A percentile compares a stretch with the other conserved stretches of the same genome.
Conservation (phyloP, 2,797 vertebrate species). For the Crenichthys baileyi region DNA sequence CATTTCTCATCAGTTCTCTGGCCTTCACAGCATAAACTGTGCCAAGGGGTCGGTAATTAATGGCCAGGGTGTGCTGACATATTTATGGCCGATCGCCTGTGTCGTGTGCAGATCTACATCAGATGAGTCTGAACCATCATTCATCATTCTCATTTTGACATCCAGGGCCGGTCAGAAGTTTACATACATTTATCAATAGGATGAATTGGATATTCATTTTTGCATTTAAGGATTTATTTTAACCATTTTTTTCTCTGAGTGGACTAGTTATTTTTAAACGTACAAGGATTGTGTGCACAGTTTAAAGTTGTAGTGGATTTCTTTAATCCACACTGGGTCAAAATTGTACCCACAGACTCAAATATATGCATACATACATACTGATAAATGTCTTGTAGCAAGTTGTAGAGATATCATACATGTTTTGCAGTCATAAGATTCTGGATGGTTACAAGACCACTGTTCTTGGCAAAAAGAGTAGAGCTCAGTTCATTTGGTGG, state of each 20-base stretch:
- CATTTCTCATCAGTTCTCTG: slow-evolving; percentile 28
- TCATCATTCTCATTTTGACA: slow-evolving; percentile 3
- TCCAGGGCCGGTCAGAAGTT: background rate
- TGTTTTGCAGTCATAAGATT: background rate
- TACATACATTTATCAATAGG: background rate
- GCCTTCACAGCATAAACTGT: slow-evolving; percentile 23
- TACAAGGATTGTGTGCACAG: background rate
- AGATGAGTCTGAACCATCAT: background rate
- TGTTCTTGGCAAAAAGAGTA: background rate
- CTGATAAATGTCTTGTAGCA: background rate
- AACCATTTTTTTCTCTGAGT: background rate
- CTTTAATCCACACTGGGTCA: background rate
- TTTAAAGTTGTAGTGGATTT: background rate
- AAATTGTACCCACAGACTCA: background rate
- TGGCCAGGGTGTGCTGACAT: slow-evolving; percentile 29
- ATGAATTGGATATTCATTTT: background rate
- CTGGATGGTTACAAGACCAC: background rate
- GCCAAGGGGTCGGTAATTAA: slow-evolving; percentile 25
- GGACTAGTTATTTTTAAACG: background rate
- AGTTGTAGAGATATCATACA: background rate
- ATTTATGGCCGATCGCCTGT: slow-evolving; percentile 19
- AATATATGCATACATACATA: background rate
- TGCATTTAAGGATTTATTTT: background rate
- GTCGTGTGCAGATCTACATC: background rate
- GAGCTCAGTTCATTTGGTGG: background rate